phyloP scores from a whole-genome alignment of 2,888 invertebrate species.

The Ormyrus nitidulus region DNA sequence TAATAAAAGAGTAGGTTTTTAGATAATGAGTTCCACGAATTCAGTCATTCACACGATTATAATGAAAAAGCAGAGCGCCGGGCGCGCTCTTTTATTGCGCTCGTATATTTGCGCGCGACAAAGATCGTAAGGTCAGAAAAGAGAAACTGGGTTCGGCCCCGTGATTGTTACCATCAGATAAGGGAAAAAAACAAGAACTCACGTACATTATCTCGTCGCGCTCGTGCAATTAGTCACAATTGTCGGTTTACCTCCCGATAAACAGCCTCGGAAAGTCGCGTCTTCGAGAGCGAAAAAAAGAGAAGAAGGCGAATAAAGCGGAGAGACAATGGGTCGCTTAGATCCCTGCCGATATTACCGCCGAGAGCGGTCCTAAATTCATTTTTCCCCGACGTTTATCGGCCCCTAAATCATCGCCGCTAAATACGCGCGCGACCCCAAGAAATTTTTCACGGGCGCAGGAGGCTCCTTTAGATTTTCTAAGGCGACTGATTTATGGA shows the following conservation, averaged over 20 bases:
- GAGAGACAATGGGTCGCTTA: neutral
- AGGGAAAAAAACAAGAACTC: neutral
- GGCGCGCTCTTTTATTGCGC: slow-evolving; percentile 18
- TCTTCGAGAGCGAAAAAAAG: too few relatives aligned
- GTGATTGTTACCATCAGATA: slow-evolving; percentile 35
- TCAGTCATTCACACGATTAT: neutral
- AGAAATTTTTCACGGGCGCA: too few relatives aligned
- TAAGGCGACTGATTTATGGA: slow-evolving; percentile 26
- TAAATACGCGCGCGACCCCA: too few relatives aligned
- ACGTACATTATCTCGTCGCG: slow-evolving; percentile 9
- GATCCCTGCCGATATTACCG: neutral
- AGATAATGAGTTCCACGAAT: slow-evolving; percentile 24
- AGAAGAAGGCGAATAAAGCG: too few relatives aligned
- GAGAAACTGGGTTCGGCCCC: slow-evolving; percentile 27
- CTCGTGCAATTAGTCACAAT: slow-evolving; percentile 32
- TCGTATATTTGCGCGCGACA: slow-evolving; percentile 23
- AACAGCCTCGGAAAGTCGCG: neutral
- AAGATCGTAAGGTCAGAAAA: slow-evolving; percentile 40
- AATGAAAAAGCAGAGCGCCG: neutral
- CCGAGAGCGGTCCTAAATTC: slow-evolving; percentile 9
- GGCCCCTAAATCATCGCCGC: slow-evolving; percentile 6
- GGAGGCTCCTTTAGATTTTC: neutral
- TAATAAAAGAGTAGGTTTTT: neutral
- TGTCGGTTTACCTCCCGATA: slow-evolving; percentile 11
- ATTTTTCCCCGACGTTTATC: slow-evolving; percentile 16